These are phyloP conservation scores for Leptobrachium ailaonicum DNA, from an alignment of 2,113 vertebrate species.

Conservation along the genomic window DNA sequence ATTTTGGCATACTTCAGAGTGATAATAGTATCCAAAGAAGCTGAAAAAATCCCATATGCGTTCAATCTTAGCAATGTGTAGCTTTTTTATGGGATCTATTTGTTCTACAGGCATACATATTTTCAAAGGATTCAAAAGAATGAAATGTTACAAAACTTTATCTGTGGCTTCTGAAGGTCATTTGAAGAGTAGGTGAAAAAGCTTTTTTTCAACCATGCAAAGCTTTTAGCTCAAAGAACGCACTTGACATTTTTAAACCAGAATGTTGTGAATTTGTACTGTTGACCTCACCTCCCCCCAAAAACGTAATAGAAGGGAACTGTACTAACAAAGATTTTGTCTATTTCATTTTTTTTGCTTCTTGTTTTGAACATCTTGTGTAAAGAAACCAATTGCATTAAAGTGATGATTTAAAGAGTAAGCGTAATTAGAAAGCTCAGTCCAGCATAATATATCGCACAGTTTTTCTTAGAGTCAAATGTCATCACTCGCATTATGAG, in stretches of 20 bases:
- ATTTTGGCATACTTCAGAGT: background rate
- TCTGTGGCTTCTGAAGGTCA: conserved; percentile 25
- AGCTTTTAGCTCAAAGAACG: conserved; percentile 17
- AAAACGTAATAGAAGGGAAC: too few relatives aligned
- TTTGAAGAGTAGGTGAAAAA: background rate
- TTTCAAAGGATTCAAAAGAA: conserved; percentile 32
- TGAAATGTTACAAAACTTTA: conserved; percentile 33
- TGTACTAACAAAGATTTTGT: too few relatives aligned
- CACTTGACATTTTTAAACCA: conserved; percentile 26
- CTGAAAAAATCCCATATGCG: conserved; percentile 4
- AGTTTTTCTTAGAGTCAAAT: too few relatives aligned
- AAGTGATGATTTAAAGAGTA: too few relatives aligned
- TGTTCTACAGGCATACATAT: conserved; percentile 18
- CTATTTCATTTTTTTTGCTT: too few relatives aligned
- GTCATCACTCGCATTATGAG: too few relatives aligned
- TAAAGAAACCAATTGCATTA: too few relatives aligned
- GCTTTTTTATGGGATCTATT: conserved; percentile 28
- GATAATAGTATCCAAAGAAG: background rate
- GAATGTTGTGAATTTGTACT: background rate
- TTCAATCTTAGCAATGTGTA: conserved; percentile 10
- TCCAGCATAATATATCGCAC: too few relatives aligned
- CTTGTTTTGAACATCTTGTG: too few relatives aligned
- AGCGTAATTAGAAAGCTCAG: too few relatives aligned
- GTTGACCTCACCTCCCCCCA: too few relatives aligned
- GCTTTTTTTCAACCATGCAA: background rate